Conservation (phyloP, 2,113 vertebrate genomes). For the Diadophis punctatus region DNA sequence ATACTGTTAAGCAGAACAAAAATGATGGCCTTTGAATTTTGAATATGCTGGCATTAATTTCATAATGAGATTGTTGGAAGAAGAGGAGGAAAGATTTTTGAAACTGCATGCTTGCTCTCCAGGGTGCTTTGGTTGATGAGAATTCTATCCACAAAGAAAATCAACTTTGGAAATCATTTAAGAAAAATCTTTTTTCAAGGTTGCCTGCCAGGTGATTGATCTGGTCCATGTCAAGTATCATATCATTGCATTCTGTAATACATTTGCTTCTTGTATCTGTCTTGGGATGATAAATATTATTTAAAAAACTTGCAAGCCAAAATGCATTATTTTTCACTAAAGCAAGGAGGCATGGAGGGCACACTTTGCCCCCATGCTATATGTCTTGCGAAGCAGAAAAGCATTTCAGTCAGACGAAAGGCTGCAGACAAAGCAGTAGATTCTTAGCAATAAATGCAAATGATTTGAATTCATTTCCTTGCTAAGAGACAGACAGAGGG, state of each 20-base stretch:
- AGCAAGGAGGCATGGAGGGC: slow-evolving; percentile 24
- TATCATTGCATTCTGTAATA: slow-evolving; percentile 66
- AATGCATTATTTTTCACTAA: slow-evolving; percentile 19
- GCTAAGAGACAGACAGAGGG: background rate
- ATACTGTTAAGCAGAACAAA: slow-evolving; percentile 6
- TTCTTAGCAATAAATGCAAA: slow-evolving; percentile 73
- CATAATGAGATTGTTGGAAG: background rate
- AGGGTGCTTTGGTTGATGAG: slow-evolving; percentile 50
- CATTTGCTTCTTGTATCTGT: slow-evolving; percentile 65
- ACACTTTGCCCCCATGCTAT: slow-evolving; percentile 18
- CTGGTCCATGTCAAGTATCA: slow-evolving; percentile 55
- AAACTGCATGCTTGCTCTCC: slow-evolving; percentile 27
- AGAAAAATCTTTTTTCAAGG: slow-evolving; percentile 8
- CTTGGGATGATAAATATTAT: slow-evolving; percentile 64
- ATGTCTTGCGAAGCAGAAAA: slow-evolving; percentile 76
- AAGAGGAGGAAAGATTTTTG: background rate
- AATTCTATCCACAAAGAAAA: slow-evolving; percentile 69
- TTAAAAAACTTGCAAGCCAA: slow-evolving; percentile 39
- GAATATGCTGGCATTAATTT: background rate
- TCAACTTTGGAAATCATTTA: slow-evolving; percentile 56
- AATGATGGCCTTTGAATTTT: background rate
- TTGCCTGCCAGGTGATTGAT: slow-evolving; percentile 61
- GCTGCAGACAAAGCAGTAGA: slow-evolving; percentile 68
- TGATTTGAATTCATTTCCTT: slow-evolving; percentile 65
- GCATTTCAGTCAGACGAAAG: slow-evolving; percentile 70